Evolutionary conservation across 2,797 vertebrate species (phyloP), one percentile per base, ranked within the genome.

Genomic region (Fringilla coelebs): DNA sequence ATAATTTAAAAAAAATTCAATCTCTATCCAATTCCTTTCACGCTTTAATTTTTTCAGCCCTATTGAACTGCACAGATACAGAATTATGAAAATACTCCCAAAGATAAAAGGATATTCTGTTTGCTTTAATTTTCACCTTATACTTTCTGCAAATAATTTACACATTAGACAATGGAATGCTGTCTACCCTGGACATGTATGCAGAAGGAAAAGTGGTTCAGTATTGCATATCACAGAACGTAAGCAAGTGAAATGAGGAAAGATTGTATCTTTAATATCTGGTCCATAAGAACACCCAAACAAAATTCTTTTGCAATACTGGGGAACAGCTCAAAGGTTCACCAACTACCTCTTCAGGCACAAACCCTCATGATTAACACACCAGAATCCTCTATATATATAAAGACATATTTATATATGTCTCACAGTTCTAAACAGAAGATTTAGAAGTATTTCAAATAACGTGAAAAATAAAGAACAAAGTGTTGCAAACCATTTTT

Each of bases 131-230:
- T 93, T 79, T 87, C 25, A 71, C n/a, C 61, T 90, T 45, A 43
- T 67, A 66, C 13, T 92, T 87, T 86, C 77, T 29, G 1, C 46
- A 87, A 90, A 84, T 67, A 71, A 95, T 87, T 87, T 90, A 76
- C 49, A 46, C 15, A 71, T 66, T 63, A 90, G 67, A 73, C 62
- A 95, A 63, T n/a, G 55, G 76, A 95, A 94, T 65, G 66, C 77
- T 90, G 85, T 36, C 66, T 67, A 79, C 45, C 29, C 67, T 43
- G 45, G 26, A 18, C 43, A 70, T 1, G 28, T 15, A 71, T 63
- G 62, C 83, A 93, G 90, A 88, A 93, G 51, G 36, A 94, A 94
- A 90, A 93, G 94, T 88, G 70, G 63, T 93, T 90, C 82, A 76
- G 25, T 66, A 67, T 62, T 92, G 71, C 75, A 26, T 81, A 84